A percentile compares a stretch with the other conserved stretches of the same genome.
Conservation (phyloP, 2,113 vertebrate genomes). For the Percina caprodes region DNA sequence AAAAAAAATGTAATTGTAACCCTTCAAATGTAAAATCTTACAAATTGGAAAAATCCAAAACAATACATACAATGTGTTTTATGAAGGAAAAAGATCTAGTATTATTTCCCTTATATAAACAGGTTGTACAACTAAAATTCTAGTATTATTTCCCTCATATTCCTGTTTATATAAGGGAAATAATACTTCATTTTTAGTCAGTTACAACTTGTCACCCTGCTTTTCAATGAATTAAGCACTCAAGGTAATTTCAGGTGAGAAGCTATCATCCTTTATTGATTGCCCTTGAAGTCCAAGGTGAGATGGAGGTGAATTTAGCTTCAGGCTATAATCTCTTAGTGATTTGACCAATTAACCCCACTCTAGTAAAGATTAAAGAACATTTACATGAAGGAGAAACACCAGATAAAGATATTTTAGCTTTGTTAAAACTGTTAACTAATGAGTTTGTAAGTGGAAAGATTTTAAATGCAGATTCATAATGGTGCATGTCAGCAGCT, state of each 20-base stretch:
- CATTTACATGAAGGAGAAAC: constrained; percentile 11
- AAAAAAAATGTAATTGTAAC: too few species aligned
- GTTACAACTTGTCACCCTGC: background rate
- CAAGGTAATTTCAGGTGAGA: constrained; percentile 1
- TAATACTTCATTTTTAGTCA: too few species aligned
- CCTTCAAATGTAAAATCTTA: background rate
- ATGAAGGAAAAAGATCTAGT: background rate
- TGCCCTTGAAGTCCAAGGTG: background rate
- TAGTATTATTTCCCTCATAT: too few species aligned
- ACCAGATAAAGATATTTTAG: background rate
- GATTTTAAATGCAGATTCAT: background rate
- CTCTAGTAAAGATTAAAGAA: constrained; percentile 29
- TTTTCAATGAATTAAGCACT: background rate
- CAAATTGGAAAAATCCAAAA: background rate
- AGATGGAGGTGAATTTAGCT: background rate
- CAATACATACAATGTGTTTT: background rate
- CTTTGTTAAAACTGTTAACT: background rate
- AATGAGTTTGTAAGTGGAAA: background rate
- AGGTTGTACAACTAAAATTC: too few species aligned
- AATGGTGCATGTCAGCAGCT: background rate
- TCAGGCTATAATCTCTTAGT: constrained; percentile 10
- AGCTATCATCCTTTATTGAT: constrained; percentile 38
- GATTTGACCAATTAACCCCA: constrained; percentile 25
- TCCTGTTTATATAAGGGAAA: too few species aligned
- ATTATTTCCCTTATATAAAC: background rate